Evolutionary conservation across 2,888 invertebrate genomes (phyloP), one percentile per base, ranked within the genome.

Genomic region (Trissonchulus sp.): DNA sequence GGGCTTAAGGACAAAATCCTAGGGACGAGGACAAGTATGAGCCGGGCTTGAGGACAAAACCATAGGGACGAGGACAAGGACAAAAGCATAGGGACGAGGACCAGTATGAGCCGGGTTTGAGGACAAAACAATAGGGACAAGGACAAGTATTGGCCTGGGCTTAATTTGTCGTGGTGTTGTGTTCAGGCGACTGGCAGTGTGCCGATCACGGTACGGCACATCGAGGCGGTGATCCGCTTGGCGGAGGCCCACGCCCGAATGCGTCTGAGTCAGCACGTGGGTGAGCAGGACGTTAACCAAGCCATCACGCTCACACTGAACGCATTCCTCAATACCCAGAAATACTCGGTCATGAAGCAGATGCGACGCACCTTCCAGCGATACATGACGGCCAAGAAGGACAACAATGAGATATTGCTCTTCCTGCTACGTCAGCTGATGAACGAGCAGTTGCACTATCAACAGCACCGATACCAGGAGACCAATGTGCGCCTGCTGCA

Each of bases 311-410:
- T 96, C 88, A 93, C 95, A 91, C 88, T 99, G 75, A 98, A 99
- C 86, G 95, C 95, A 84, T 99, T 99, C 87, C 93, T 99, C 74
- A 93, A 94, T 80, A 97, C 99, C 0, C 99, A 99, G 87, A 99
- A 99, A 86, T 97, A 93, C 88, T 93, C 94, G 82, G 93, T 99
- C 36, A 98, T 95, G 94, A 91, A 93, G 80, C 90, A 91, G 71
- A 99, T 99, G 94, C 89, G 91, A 87, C 91, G 91, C 92, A 92
- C 92, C 80, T 99, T 99, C 90, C 91, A 92, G 81, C 91, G 93
- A 79, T 97, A 95, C 87, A 87, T 99, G 69, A 88, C 92, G 0
- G 98, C 91, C 89, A 93, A 94, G 84, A 92, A 94, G 82, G 97
- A 99, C 86, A 93, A 96, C 88, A 93, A 94, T 81, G 98, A 99